A percentile compares a stretch with the other conserved stretches of the same genome.
phyloP scores from a whole-genome alignment of 2,888 invertebrate genomes.

The Mechanitis messenoides region DNA sequence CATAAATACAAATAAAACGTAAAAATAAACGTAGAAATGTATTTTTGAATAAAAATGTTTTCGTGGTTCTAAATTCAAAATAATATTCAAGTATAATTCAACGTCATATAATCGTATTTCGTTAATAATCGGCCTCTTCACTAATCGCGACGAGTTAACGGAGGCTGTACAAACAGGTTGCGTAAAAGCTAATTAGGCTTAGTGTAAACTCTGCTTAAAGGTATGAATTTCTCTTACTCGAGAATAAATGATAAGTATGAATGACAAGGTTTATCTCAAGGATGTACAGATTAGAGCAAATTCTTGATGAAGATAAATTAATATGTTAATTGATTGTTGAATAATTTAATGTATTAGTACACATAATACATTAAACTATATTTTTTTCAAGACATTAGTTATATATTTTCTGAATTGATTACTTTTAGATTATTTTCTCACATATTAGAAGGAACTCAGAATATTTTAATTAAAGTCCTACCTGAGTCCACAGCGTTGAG shows the following conservation, averaged over 20 bases:
- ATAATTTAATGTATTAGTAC: too few relatives aligned
- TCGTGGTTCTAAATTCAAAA: not conserved
- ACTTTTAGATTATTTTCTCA: too few relatives aligned
- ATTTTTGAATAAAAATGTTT: not conserved
- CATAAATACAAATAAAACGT: not conserved
- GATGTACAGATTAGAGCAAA: too few relatives aligned
- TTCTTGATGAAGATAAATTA: too few relatives aligned
- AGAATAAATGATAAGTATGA: not conserved
- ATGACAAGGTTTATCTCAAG: not conserved
- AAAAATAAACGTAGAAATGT: too few relatives aligned
- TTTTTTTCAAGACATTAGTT: too few relatives aligned
- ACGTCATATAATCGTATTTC: constrained; percentile 14
- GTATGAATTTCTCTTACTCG: constrained; percentile 3
- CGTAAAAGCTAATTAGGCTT: constrained; percentile 54
- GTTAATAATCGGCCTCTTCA: constrained; percentile 32
- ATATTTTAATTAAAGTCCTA: constrained; percentile 5
- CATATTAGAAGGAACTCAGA: not conserved
- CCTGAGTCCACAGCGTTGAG: constrained; percentile 3
- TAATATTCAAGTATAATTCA: constrained; percentile 26
- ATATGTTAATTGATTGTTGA: too few relatives aligned
- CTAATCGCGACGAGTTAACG: constrained; percentile 45
- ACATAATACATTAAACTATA: too few relatives aligned
- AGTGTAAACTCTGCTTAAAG: constrained; percentile 38
- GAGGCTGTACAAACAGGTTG: constrained; percentile 40
- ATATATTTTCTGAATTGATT: too few relatives aligned